Evolutionary conservation across 2,113 vertebrate genomes (phyloP), one percentile per base, ranked within the genome.

Genomic region (Amphiprion percula): DNA sequence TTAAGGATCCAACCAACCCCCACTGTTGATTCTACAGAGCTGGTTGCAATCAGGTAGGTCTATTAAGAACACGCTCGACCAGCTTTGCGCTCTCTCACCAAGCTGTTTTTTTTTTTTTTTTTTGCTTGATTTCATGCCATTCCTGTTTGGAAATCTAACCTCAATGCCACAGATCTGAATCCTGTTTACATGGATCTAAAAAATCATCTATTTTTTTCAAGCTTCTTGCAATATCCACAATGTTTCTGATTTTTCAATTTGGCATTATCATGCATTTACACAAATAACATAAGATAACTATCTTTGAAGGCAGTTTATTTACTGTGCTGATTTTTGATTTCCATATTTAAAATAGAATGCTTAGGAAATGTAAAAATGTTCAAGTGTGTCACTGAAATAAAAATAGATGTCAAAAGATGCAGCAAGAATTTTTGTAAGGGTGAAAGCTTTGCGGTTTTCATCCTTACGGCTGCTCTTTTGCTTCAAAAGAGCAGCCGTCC

Each of bases 1-100:
- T 59, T 26, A 61, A 64, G 58, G 67, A 65, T 19, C 68, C 47
- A 41, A 70, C 68, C 63, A 79, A 53, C 82, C 63, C 66, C 69
- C 56, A 71, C 63, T 53, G 49, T 53, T 78, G 69, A 52, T 65
- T 53, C 68, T 73, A 33, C 74, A 24, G 39, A 67, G 66, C 60
- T 50, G 56, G 52, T 70, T 41, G 70, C 41, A 68, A 68, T 78
- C 70, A 80, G 26, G 58, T 44, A 28, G 60, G 11, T 78, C 72
- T 50, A 58, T 80, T 86, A 69, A n/a, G 37, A 67, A 52, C 21
- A 52, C 0, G 0, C 26, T 14, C 2, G 2, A 58, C 24, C 47
- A 63, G 24, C 46, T 17, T 46, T 53, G 7, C 10, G 28, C 41
- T 28, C 60, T 76, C 23, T 78, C 50, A 55, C 33, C 12, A 30